These are phyloP conservation scores for Harlomillsia oculata DNA, from an alignment of 1,140 invertebrate genomes.

Conservation along the genomic window DNA sequence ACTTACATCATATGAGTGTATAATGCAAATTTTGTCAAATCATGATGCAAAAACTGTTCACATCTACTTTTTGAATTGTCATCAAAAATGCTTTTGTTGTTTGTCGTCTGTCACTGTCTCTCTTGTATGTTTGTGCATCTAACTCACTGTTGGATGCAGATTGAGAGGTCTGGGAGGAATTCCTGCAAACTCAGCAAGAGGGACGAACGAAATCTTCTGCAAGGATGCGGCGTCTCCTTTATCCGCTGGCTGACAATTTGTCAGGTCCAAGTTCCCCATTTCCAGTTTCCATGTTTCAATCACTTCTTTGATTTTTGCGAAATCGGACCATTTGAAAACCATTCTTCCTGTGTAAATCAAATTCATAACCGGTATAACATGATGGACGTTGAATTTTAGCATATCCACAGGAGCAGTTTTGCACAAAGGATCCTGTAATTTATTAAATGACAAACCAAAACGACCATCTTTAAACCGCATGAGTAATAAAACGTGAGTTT, in stretches of 20 bases:
- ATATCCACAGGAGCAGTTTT: not conserved
- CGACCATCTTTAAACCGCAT: too few species aligned
- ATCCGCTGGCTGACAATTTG: not conserved
- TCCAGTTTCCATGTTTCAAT: not conserved
- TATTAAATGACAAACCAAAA: not conserved
- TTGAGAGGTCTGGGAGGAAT: too few species aligned
- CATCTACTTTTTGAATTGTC: too few species aligned
- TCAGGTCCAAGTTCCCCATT: not conserved
- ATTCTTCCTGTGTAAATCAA: slow-evolving; percentile 6
- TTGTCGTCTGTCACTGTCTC: too few species aligned
- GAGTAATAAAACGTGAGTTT: too few species aligned
- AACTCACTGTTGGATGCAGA: too few species aligned
- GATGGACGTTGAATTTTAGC: slow-evolving; percentile 2
- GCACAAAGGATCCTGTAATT: not conserved
- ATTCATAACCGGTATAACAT: slow-evolving; percentile 3
- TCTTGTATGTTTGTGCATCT: too few species aligned
- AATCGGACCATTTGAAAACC: slow-evolving; percentile 6
- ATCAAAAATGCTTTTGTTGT: too few species aligned
- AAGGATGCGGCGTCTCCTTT: not conserved
- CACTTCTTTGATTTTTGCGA: not conserved
- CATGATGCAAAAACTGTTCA: too few species aligned
- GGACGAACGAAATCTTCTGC: slow-evolving; percentile 4
- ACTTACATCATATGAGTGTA: too few species aligned
- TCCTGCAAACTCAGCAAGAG: not conserved
- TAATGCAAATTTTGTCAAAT: too few species aligned